phyloP scores from a whole-genome alignment of 1,140 invertebrate genomes.

The Holcopasites calliopsidis region DNA sequence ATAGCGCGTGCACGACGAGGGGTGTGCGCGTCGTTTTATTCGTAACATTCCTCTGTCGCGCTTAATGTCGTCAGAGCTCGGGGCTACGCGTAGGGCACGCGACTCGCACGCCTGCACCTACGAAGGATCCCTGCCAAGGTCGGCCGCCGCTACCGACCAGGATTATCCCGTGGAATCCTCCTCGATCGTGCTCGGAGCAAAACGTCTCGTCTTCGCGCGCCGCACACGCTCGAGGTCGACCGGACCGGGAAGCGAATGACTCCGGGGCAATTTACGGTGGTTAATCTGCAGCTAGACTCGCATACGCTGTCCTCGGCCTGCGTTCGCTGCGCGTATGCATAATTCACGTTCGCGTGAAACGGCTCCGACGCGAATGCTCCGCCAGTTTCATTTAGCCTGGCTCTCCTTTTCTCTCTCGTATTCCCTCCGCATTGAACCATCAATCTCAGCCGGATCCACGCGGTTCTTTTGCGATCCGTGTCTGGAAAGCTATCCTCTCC shows the following conservation, averaged over 20 bases:
- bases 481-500: not conserved
- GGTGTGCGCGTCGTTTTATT: slow-evolving; percentile 6
- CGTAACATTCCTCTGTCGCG: slow-evolving; percentile 16
- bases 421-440: slow-evolving; percentile 3
- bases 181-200: slow-evolving; percentile 59
- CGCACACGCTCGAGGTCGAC: slow-evolving; percentile 50
- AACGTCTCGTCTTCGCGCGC: slow-evolving; percentile 32
- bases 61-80: slow-evolving; percentile 40
- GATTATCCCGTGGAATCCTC: slow-evolving; percentile 61
- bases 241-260: slow-evolving; percentile 52
- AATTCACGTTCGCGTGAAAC: slow-evolving; percentile 31
- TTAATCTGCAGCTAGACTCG: slow-evolving; percentile 47
- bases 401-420: not conserved
- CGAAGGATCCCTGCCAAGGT: slow-evolving; percentile 53
- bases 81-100: slow-evolving; percentile 55
- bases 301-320: slow-evolving; percentile 24
- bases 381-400: slow-evolving; percentile 6
- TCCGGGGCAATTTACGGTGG: slow-evolving; percentile 51
- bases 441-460: slow-evolving; percentile 1
- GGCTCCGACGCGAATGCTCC: not conserved
- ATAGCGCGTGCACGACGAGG: not conserved
- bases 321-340: slow-evolving; percentile 21
- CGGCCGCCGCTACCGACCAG: slow-evolving; percentile 38
- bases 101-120: slow-evolving; percentile 38
- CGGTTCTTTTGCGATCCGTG: slow-evolving; percentile 9